phyloP scores from a whole-genome alignment of 2,113 vertebrate genomes.

The Macroglossus sobrinus region DNA sequence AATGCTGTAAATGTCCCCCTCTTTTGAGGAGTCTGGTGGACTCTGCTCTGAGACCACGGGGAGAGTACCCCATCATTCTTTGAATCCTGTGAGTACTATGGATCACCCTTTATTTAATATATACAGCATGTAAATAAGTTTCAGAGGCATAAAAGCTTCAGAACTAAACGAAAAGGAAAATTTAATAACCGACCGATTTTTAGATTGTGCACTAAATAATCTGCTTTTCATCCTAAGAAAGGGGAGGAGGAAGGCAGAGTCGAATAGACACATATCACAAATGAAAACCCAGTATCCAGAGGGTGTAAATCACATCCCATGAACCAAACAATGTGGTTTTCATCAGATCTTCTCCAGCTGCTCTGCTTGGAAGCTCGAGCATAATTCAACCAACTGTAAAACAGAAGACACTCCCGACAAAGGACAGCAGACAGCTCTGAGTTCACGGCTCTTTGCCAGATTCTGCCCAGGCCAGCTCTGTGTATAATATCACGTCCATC shows the following conservation, averaged over 20 bases:
- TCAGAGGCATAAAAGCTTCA: constrained; percentile 73
- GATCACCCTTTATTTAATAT: constrained; percentile 64
- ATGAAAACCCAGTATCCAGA: constrained; percentile 57
- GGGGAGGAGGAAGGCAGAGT: constrained; percentile 59
- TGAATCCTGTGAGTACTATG: constrained; percentile 33
- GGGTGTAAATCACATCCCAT: constrained; percentile 56
- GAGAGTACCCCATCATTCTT: constrained; percentile 4
- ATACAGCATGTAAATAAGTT: constrained; percentile 72
- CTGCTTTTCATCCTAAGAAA: constrained; percentile 65
- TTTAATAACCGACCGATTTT: constrained; percentile 73
- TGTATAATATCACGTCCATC: background rate
- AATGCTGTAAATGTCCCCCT: background rate
- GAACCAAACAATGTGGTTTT: constrained; percentile 51
- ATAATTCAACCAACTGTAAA: background rate
- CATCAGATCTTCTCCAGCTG: constrained; percentile 16
- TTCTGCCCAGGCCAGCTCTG: background rate
- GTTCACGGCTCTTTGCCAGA: background rate
- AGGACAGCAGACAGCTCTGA: rapidly evolving
- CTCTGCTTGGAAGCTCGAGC: background rate
- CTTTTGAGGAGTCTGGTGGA: background rate
- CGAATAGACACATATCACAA: constrained; percentile 65
- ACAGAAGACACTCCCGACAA: background rate
- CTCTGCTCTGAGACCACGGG: background rate
- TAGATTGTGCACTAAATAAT: constrained; percentile 72
- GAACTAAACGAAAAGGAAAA: constrained; percentile 76